Percentiles rank a stretch among this genome's conserved stretches.
phyloP scores from a whole-genome alignment of 1,140 invertebrate genomes.

The Drosophila ohnishii region DNA sequence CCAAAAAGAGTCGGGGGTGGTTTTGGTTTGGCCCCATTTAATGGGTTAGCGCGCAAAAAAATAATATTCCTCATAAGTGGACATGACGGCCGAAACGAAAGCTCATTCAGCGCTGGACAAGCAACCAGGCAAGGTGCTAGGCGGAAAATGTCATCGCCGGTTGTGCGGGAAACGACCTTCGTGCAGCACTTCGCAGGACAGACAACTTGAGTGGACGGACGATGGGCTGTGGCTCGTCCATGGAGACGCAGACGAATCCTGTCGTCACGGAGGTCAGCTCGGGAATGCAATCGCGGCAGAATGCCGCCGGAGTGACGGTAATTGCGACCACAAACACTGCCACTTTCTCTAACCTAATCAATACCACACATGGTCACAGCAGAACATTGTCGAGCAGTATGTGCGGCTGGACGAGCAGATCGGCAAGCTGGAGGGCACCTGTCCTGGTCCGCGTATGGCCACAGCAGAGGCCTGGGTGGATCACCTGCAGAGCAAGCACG shows the following conservation, averaged over 20 bases:
- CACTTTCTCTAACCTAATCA: conserved; percentile 26
- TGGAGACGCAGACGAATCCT: conserved; percentile 64
- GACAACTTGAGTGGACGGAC: conserved; percentile 36
- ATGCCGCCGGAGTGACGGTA: conserved; percentile 54
- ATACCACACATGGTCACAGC: conserved; percentile 23
- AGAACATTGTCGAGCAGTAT: conserved; percentile 67
- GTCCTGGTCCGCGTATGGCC: conserved; percentile 77
- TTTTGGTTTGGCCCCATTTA: conserved; percentile 23
- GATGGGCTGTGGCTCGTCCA: conserved; percentile 81
- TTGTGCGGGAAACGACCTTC: conserved; percentile 13
- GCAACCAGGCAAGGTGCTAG: conserved; percentile 38
- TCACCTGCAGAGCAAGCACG: conserved; percentile 69
- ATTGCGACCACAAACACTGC: not conserved
- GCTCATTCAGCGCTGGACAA: conserved; percentile 64
- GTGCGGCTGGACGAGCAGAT: conserved; percentile 76
- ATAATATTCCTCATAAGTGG: conserved; percentile 60
- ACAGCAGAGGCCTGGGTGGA: conserved; percentile 81
- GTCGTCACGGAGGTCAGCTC: conserved; percentile 46
- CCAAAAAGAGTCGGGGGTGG: conserved; percentile 8
- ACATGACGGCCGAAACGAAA: conserved; percentile 35
- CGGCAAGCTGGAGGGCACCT: conserved; percentile 70
- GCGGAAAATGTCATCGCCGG: conserved; percentile 53
- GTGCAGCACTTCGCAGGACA: conserved; percentile 31
- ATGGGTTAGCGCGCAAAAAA: conserved; percentile 58
- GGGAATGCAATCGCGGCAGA: conserved; percentile 48